Evolutionary conservation across 35 echinoderm and acorn worm species (phyloP).

Genomic region (Amphiura filiformis): DNA sequence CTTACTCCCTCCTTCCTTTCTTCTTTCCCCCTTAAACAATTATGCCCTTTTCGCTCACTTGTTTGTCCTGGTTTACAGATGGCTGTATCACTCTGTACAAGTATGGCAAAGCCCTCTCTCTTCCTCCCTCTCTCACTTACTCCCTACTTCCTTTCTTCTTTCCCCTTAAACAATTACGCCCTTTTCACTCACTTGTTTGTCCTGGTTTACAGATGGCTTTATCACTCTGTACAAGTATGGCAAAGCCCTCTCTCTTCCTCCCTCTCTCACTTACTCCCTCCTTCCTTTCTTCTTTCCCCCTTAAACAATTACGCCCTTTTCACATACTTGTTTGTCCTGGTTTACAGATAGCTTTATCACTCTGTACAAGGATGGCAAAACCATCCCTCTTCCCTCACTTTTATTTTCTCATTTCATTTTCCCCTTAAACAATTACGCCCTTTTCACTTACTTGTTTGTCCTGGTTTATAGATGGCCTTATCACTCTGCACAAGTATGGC

Average conservation of each 20-base stretch:
- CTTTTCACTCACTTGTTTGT: not conserved
- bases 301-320: not conserved
- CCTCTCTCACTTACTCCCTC: not conserved
- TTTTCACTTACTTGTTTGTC: conserved; percentile 36
- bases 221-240: not conserved
- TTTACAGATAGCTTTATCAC: conserved; percentile 97
- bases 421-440: not conserved
- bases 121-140: not conserved
- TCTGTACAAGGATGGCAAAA: conserved; percentile 57
- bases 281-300: not conserved
- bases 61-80: too few species aligned
- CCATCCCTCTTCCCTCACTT: not conserved
- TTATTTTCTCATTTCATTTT: not conserved
- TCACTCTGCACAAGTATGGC: conserved; percentile 92
- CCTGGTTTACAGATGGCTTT: not conserved
- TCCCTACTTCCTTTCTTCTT: not conserved
- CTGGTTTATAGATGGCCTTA: conserved; percentile 99
- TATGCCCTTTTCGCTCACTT: too few species aligned
- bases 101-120: not conserved
- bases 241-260: not conserved
- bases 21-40: too few species aligned
- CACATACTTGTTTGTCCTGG: conserved; percentile 86
- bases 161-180: not conserved
- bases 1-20: too few species aligned
- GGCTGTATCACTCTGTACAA: too few species aligned